Evolutionary conservation across 2,888 invertebrate species (phyloP).

Genomic region (Drosophila putrida): DNA sequence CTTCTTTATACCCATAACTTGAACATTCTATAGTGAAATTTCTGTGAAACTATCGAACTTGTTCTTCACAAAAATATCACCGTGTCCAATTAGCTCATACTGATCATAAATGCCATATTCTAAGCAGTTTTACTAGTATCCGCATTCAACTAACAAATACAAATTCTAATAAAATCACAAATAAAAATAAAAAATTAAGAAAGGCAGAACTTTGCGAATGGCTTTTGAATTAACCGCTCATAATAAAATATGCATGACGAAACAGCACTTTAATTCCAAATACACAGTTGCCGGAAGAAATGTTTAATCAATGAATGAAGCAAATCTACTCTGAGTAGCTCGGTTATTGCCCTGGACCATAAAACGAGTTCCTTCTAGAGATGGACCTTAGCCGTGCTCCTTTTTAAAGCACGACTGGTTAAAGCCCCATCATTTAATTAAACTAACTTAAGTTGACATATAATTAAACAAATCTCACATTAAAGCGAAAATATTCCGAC

Average conservation of each 20-base stretch:
- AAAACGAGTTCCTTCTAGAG: constrained; percentile 28
- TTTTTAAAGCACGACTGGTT: constrained; percentile 6
- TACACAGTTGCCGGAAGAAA: constrained; percentile 46
- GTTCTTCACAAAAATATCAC: constrained; percentile 53
- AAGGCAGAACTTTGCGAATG: constrained; percentile 26
- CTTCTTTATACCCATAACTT: constrained; percentile 21
- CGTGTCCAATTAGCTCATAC: constrained; percentile 42
- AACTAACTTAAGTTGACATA: background rate
- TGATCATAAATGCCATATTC: constrained; percentile 35
- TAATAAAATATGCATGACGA: constrained; percentile 52
- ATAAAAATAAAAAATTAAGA: constrained; percentile 29
- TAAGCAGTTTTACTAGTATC: constrained; percentile 30
- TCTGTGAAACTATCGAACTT: constrained; percentile 66
- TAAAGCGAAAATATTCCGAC: background rate
- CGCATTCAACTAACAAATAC: constrained; percentile 37
- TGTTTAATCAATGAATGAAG: constrained; percentile 36
- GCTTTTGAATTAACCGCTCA: constrained; percentile 36
- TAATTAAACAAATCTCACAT: background rate
- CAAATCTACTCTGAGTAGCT: constrained; percentile 19
- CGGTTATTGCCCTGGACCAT: constrained; percentile 54
- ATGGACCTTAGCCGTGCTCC: constrained; percentile 17
- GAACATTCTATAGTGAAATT: constrained; percentile 42
- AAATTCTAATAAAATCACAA: constrained; percentile 16
- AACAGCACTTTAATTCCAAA: constrained; percentile 25
- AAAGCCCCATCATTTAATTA: background rate